Evolutionary conservation across 2,113 vertebrate species (phyloP).

Genomic region (Turnix velox): DNA sequence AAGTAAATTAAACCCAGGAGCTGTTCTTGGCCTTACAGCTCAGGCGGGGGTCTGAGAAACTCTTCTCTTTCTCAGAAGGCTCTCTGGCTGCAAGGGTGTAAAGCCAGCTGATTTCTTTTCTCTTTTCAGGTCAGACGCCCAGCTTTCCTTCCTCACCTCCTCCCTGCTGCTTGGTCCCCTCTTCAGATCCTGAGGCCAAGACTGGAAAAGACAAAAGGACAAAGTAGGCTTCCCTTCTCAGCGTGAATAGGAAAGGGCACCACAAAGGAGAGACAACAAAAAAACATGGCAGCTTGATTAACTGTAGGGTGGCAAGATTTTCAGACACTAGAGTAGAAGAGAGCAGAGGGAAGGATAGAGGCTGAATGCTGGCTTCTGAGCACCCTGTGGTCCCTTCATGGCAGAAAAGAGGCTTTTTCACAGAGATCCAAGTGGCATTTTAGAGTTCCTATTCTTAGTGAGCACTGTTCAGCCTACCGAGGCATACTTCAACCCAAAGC

Average conservation of each 20-base stretch:
- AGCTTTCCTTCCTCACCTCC: not conserved
- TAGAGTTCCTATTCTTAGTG: conserved; percentile 5
- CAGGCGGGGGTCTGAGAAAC: not conserved
- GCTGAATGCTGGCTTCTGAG: not conserved
- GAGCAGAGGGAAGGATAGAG: not conserved
- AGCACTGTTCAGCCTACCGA: conserved; percentile 31
- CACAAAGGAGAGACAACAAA: not conserved
- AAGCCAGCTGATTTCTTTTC: not conserved
- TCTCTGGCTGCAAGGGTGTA: not conserved
- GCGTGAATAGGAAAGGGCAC: not conserved
- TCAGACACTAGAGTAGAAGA: not conserved
- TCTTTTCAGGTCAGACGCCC: not conserved
- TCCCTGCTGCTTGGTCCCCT: not conserved
- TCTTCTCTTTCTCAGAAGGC: not conserved
- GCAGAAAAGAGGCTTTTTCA: not conserved
- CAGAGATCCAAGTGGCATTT: not conserved
- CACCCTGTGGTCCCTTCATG: not conserved
- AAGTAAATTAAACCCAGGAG: not conserved
- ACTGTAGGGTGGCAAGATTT: not conserved
- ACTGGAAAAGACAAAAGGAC: not conserved
- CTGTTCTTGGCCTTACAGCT: not conserved
- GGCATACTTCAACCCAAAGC: not conserved
- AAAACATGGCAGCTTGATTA: not conserved
- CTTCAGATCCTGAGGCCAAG: not conserved
- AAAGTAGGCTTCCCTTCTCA: not conserved